Evolutionary conservation across 35 echinoderm and acorn worm genomes (phyloP), one percentile per base, ranked within the genome.

Genomic region (Heliocidaris erythrogramma): DNA sequence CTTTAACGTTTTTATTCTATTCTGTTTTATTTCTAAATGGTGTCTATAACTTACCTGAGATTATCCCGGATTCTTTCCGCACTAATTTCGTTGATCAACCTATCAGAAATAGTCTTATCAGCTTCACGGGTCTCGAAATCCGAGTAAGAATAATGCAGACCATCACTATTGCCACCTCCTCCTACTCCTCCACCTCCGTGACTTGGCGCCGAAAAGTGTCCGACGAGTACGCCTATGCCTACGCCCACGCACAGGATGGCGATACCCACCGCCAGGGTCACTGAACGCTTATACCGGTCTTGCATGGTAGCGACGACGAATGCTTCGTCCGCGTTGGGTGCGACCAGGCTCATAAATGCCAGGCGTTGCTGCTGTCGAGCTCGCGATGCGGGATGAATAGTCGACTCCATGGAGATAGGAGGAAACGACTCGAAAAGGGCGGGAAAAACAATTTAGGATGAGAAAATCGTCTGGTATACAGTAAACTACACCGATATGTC

Each of bases 271-370:
- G 91, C 91, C 17, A 92, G 16, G 91, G 91, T 59, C 47, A 92
- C 91, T 48, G 91, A 92, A 30, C 91, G 91, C 30, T n/a, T 49
- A 21, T 92, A 52, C 0, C 49, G 14, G n/a, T 59, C 47, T 27
- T 92, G 91, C 91, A 92, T 92, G 91, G 91, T 92, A 29, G 47
- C 47, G 48, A 59, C 91, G 9, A 89, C 87, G 31, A 89, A 89
- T 18, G 87, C 87, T 30, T 89, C 87, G 29, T 92, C 91, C 91
- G 91, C 49, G 48, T 24, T 92, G 17, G 91, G 49, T 48, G 47
- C 91, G 49, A 92, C 91, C 49, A 92, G 49, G 48, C 50, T 92
- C 91, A 92, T 59, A 30, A 89, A 89, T 32, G 87, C 87, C 32
- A 89, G 29, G 27, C 65, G 65, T 30, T 89, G 87, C 31, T 89